Conservation (phyloP, 1,140 invertebrate species). For the Orchesella cincta region DNA sequence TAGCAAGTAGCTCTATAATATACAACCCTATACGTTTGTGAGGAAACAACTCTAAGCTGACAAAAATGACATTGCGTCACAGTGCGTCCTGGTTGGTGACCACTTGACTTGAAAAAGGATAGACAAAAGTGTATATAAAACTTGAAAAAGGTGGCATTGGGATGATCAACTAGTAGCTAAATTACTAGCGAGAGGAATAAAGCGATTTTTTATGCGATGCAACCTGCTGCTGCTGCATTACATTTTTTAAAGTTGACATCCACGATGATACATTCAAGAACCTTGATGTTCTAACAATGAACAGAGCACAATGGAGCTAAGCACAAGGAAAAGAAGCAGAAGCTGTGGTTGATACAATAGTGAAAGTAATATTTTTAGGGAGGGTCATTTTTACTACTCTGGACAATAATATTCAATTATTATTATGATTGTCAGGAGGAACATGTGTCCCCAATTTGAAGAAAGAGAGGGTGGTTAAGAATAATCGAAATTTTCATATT, state of each 20-base stretch:
- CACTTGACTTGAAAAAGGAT: background rate
- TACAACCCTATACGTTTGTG: background rate
- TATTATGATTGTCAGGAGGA: slow-evolving; percentile 9
- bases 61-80: slow-evolving; percentile 5
- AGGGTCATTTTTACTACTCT: background rate
- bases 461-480: background rate
- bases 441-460: background rate
- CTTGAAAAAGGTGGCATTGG: slow-evolving; percentile 1
- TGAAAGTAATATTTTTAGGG: background rate
- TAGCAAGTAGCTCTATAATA: background rate
- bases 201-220: background rate
- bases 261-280: background rate
- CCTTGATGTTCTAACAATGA: background rate
- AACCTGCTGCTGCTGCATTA: background rate
- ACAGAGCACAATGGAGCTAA: background rate
- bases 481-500: too few relatives aligned
- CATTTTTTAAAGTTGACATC: background rate
- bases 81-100: background rate
- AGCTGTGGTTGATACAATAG: background rate
- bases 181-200: background rate
- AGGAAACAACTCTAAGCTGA: background rate
- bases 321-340: background rate
- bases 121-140: background rate
- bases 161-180: background rate
- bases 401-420: slow-evolving; percentile 8